A percentile compares a stretch with the other conserved stretches of the same genome.
phyloP scores from a whole-genome alignment of 2,113 vertebrate species.

The Prionailurus bengalensis region DNA sequence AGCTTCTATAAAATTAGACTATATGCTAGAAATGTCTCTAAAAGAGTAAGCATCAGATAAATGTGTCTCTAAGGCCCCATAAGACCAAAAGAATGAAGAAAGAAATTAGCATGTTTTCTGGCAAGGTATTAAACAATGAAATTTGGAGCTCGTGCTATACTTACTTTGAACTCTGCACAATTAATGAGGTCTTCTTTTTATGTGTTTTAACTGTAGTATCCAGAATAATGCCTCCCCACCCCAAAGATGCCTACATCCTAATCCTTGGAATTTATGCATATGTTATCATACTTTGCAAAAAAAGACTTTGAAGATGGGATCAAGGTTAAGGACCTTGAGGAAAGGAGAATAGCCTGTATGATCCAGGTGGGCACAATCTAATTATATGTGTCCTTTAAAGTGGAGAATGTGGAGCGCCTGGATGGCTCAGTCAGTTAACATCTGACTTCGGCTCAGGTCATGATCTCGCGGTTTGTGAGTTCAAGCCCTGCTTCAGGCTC shows the following conservation, averaged over 20 bases:
- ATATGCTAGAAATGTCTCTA: background rate
- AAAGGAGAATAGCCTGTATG: background rate
- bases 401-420: background rate
- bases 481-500: too few relatives aligned
- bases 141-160: background rate
- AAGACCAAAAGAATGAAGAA: background rate
- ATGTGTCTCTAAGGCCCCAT: background rate
- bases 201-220: background rate
- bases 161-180: background rate
- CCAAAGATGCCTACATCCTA: background rate
- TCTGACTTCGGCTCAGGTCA: too few relatives aligned
- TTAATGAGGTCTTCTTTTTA: background rate
- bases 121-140: background rate
- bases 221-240: background rate
- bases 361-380: background rate
- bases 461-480: too few relatives aligned
- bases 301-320: background rate
- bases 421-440: too few relatives aligned
- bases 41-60: background rate
- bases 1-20: background rate
- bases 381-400: background rate
- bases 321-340: background rate
- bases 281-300: background rate
- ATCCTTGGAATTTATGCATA: background rate
- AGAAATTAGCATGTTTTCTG: background rate